These are phyloP conservation scores for Musca domestica DNA, from an alignment of 1,140 invertebrate species.

Conservation along the genomic window DNA sequence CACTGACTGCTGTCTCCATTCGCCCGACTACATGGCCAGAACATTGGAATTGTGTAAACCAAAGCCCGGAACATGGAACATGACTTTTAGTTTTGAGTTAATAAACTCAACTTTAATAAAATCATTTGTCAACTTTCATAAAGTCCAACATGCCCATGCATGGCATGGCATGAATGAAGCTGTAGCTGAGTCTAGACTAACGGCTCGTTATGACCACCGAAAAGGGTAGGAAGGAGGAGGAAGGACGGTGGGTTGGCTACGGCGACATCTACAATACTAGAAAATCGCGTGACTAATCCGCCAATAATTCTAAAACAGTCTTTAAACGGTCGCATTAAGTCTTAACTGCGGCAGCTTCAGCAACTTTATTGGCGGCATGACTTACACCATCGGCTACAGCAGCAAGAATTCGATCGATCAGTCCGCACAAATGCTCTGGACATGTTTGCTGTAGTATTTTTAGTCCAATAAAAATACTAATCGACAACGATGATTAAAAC, in stretches of 20 bases:
- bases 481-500: constrained; percentile 1
- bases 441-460: constrained; percentile 2
- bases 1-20: too few relatives aligned
- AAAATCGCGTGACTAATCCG: constrained; percentile 19
- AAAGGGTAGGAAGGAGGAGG: background rate
- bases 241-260: background rate
- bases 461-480: constrained; percentile 2
- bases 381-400: too few relatives aligned
- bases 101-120: constrained; percentile 22
- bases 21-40: too few relatives aligned
- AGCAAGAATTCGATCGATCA: too few relatives aligned
- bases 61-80: background rate
- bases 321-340: background rate
- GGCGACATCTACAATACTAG: constrained; percentile 3
- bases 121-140: constrained; percentile 21
- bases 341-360: background rate
- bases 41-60: too few relatives aligned
- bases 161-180: background rate
- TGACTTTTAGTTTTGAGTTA: constrained; percentile 15
- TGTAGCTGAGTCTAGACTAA: background rate
- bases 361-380: background rate
- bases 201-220: too few relatives aligned
- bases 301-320: constrained; percentile 7
- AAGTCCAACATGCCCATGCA: background rate
- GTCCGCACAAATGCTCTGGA: too few relatives aligned